Evolutionary conservation across 92 coral and sea anemone species (phyloP).

Genomic region (Parazoanthus darwini): DNA sequence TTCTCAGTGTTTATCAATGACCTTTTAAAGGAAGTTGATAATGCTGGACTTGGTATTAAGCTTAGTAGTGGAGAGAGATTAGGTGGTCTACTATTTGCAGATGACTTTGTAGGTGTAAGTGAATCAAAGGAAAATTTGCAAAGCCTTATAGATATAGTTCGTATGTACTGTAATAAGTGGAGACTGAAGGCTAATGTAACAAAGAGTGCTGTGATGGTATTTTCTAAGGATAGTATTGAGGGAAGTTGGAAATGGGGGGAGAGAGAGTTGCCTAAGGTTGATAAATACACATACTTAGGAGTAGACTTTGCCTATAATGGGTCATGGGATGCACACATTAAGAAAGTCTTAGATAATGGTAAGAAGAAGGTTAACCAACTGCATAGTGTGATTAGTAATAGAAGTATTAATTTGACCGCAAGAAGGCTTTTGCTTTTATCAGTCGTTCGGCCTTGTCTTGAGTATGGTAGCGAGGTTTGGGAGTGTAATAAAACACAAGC

Average conservation of each 20-base stretch:
- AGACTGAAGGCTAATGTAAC: background rate
- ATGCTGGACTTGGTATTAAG: no score
- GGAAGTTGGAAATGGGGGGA: conserved; percentile 7
- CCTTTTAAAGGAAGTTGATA: no score
- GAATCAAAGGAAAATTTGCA: background rate
- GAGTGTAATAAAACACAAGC: no score
- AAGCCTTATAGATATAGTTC: background rate
- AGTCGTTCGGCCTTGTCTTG: no score
- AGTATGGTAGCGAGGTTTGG: no score
- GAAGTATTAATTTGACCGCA: background rate
- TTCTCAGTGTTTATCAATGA: no score
- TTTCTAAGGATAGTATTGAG: background rate
- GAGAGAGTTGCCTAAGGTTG: background rate
- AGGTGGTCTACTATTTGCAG: no score
- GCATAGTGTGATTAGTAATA: conserved; percentile 8
- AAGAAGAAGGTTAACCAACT: background rate
- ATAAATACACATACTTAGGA: background rate
- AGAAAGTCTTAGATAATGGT: conserved; percentile 3
- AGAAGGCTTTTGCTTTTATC: no score
- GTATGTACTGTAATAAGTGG: conserved; percentile 4
- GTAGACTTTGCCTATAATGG: background rate
- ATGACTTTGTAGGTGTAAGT: background rate
- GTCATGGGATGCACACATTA: background rate
- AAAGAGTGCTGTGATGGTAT: conserved; percentile 11
- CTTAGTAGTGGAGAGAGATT: no score